Base-by-base conservation (phyloP, 2,888 invertebrate species). In the Caenorhabditis sinica region DNA sequence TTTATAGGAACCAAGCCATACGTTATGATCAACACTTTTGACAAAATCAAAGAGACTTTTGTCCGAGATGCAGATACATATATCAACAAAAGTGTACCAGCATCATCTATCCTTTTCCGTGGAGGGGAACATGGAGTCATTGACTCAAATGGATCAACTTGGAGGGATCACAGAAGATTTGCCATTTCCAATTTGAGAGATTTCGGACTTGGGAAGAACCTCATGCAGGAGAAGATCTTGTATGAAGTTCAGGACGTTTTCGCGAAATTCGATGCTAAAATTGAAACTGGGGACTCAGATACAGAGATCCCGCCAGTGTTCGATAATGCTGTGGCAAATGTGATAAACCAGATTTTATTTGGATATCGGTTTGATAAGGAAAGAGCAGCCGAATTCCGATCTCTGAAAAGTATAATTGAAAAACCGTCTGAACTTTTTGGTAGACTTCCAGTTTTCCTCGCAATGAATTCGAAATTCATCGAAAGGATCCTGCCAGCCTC, bases 131-230 rank as follows among this genome's bases (percentile, higher is more conserved):
- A 51, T 17, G 79, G 79, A n/a, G 63, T 86, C 0, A 56, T 86
- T 25, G 86, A 86, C 45, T 63, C 79, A 1, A 82, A 82, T 60
- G 87, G 87, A 6, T 40, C 63, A 1, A 8, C 49, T 3, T 87
- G 87, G 87, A 79, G 74, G 49, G 83, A 85, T 17, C 87, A 87
- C 15, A 25, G 87, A 43, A 45, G 86, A n/a, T 87, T 86, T 20
- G 79, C 80, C 0, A 36, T 87, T 25, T 65, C 68, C 17, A 71
- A 33, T 36, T 49, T 87, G 25, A 56, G 79, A 56, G 85, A 87
- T 56, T 81, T 87, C 9, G 87, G 87, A 15, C 33, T 87, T 13
- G 87, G 87, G 17, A 83, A 84, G 72, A 84, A 86, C 63, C 15
- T 71, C 30, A 79, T 79, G 79, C 63, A 79, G 45, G 79, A 71